Evolutionary conservation across 2,888 invertebrate species (phyloP), one percentile per base, ranked within the genome.

Genomic region (Eupsilia transversa): DNA sequence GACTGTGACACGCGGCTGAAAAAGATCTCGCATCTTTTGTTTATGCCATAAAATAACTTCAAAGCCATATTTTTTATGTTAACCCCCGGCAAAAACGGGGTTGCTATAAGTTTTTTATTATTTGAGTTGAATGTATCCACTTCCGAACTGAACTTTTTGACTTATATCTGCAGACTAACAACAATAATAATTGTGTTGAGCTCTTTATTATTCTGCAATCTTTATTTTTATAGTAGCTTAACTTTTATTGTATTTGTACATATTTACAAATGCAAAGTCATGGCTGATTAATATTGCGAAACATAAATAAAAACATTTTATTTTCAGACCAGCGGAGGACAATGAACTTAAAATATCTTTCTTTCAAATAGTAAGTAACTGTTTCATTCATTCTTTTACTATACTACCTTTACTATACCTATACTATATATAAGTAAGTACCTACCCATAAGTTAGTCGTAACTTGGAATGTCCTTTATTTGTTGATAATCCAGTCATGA

Each of bases 291-390:
- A 30, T 75, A 10, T 52, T 43, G 20, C 30, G 79, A 72, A 49
- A 61, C 20, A 33, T 72, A 41, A 71, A 71, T 54, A 33, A 68
- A 54, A 14, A 46, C 2, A 38, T 54, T 72, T 71, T 52, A 6
- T 66, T 87, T 87, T 14, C 86, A 87, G 87, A 6, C 20, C 72
- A 57, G 17, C 60, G 14, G 20, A 66, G 33, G 64, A 77, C 14
- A 71, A 72, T 65, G 83, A 87, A 56, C 46, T 59, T 1, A 35
- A 76, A 10, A 70, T 87, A 74, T 86, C 83, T 1, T 87, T 72
- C 41, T 30, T 72, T 35, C 41, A 85, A 77, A 87, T 87, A 61
- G 91, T 91, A 77, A 91, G 91, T 87, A 30, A 43, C 38, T 17
- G 20, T 20, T 56, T 43, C 7, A n/a, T 54, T 43, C 4, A 3